Base-by-base conservation (phyloP, 1,140 invertebrate species). In the Amphibalanus amphitrite region DNA sequence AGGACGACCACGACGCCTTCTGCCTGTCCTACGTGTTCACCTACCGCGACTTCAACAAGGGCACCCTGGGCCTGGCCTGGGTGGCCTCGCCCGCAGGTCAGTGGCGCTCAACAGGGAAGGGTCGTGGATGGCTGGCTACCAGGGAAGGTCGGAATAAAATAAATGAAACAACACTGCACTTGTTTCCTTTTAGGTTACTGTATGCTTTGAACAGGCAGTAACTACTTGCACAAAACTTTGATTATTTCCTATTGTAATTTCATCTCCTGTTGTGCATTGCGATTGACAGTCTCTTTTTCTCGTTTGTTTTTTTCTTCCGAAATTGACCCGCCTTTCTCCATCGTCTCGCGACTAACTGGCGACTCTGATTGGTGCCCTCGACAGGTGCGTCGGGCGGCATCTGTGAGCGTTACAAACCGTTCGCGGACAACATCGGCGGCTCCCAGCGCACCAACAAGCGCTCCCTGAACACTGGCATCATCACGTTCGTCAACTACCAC, bases 21-120 rank as follows among this genome's bases (percentile, higher is more conserved):
- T 99, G 97, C 81, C 84, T 99, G 65, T 95, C 97, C 17, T 99
- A 99, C 79, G 93, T 98, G 33, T 98, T 99, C 81, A 99, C 97
- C 0, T 98, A 98, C 80, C 74, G 90, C 77, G 95, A 98, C 81
- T 98, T 98, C 80, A 93, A 91, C 33, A 93, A 93, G 25, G 95
- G 95, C 67, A 98, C 95, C 25, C 82, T 98, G 75, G 95, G 97
- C 23, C 82, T 99, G 40, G 97, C 97, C 13, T 99, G 97, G 97
- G 97, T 99, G 38, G 97, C 94, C 38, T 93, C 90, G 67, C 93
- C 94, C 3, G 92, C 90, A 75, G 84, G 86, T 87, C 80, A 78
- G 77, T 76, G 23, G 30, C 65, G 69, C 59, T 38, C 70, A 29
- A 0, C n/a, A 40, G 40, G 13, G 38, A 17, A 6, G 38, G 38